Conservation (phyloP, 2,113 vertebrate species). For the Triplophysa dalaica region DNA sequence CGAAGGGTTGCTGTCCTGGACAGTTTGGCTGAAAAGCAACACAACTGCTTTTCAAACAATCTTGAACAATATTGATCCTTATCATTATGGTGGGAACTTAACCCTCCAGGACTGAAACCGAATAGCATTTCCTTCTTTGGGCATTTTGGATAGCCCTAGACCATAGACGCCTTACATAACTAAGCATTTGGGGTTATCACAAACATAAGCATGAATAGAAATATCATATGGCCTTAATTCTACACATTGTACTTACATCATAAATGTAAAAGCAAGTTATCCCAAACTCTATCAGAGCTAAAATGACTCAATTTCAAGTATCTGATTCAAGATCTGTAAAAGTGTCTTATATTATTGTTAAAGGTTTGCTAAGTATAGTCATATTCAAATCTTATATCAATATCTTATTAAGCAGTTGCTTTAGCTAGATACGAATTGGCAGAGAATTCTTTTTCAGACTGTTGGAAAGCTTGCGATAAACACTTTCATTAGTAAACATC, state of each 20-base stretch:
- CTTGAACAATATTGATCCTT: too few species aligned
- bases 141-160: neutral
- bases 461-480: slow-evolving; percentile 60
- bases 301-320: slow-evolving; percentile 30
- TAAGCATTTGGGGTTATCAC: neutral
- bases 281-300: slow-evolving; percentile 6
- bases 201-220: slow-evolving; percentile 7
- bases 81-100: too few species aligned
- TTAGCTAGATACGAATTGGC: slow-evolving; percentile 11
- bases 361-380: neutral
- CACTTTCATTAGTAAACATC: slow-evolving; percentile 58
- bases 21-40: too few species aligned
- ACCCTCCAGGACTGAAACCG: neutral
- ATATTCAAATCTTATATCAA: slow-evolving; percentile 8
- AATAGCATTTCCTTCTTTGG: neutral
- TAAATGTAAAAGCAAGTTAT: neutral
- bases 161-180: neutral
- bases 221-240: slow-evolving; percentile 12
- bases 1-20: too few species aligned
- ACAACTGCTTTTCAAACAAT: too few species aligned
- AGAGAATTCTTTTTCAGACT: slow-evolving; percentile 59
- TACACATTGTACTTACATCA: neutral
- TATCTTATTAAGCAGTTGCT: neutral
- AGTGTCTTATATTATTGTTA: slow-evolving; percentile 42
- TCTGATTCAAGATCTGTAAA: neutral